Evolutionary conservation across 2,113 vertebrate genomes (phyloP), one percentile per base, ranked within the genome.

Genomic region (Heteronetta atricapilla): DNA sequence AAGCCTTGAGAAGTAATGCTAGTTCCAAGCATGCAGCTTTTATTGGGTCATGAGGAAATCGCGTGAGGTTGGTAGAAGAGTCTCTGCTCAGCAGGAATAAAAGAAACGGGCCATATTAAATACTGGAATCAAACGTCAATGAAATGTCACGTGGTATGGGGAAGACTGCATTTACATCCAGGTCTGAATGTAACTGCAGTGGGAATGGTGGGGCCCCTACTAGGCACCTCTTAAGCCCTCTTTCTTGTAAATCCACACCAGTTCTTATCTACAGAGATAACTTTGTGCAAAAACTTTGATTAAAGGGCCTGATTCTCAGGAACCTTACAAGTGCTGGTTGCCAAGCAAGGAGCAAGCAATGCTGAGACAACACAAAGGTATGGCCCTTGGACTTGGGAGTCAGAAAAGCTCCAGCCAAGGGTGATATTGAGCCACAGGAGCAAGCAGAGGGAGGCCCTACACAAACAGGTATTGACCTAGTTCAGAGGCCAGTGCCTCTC

Each of bases 11-110:
- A 25, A 4, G 62, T 75, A 96, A 83, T 0, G 4, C 76, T 81
- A 67, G 31, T 48, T 93, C 79, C 74, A 77, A 90, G 72, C 56
- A 56, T 10, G 13, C 10, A 3, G 64, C 25, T 83, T 91, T 94
- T 83, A 86, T 44, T 88, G 95, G 82, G 80, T 88, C 92, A 90
- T 72, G 82, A 94, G 86, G 90, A 96, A 86, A 94, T 53, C 36
- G n/a, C 5, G 2, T 86, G 56, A 46, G 76, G 76, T 76, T 91
- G 29, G 22, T 82, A 55, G 67, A 81, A 59, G 80, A 94, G 29
- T 5, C 59, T 72, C 62, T 88, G 63, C 82, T 88, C 91, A 89
- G 88, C 88, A 95, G 76, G 33, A 83, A 16, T 26, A 22, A 72
- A 29, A 69, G 44, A 83, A 89, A 94, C 2, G 10, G 42, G 29